Base-by-base conservation (phyloP, 2,888 invertebrate species). In the Ischnura elegans region DNA sequence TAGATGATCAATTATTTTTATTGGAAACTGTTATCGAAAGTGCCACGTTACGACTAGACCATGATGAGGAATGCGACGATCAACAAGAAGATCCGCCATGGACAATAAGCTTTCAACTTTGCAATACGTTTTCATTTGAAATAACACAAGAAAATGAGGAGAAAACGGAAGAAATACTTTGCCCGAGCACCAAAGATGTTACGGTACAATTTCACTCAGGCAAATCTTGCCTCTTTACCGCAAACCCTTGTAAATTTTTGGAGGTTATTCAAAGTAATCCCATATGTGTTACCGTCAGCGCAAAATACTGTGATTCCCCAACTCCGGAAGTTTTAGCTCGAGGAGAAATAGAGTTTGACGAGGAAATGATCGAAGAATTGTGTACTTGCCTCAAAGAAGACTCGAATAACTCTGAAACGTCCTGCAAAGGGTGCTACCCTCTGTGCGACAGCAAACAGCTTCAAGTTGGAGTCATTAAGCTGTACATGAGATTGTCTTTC, bases 61-160 rank as follows among this genome's bases (percentile, higher is more conserved):
- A 42, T n/a, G 19, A 13, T 46, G 43, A 47, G 29, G 5, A 19
- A 19, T 29, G 29, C 19, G 46, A 87, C 47, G 19, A 36, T 21
- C 13, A 29, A 36, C 36, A 19, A 36, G 51, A 42, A 6, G 51
- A 87, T 21, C 51, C 87, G 36, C 87, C 36, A 19, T 87, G 87
- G 87, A 87, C 51, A 42, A 51, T 51, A 29, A 19, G 51, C 4
- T 87, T 87, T 36, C 51, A 51, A 51, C 87, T 87, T 51, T 51
- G 29, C n/a, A 45, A 87, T 19, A 87, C 51, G 8, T 87, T 87
- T 51, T 36, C 87, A 29, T 87, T 87, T 51, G 87, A 87, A 36
- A 87, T 87, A 19, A 87, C 47, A 51, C 87, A 87, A 87, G 87
- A 87, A 29, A 42, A 87, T 51, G 87, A 87, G 2, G 87, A 36